Evolutionary conservation across 2,113 vertebrate genomes (phyloP).

Genomic region (Anoura caudifer): DNA sequence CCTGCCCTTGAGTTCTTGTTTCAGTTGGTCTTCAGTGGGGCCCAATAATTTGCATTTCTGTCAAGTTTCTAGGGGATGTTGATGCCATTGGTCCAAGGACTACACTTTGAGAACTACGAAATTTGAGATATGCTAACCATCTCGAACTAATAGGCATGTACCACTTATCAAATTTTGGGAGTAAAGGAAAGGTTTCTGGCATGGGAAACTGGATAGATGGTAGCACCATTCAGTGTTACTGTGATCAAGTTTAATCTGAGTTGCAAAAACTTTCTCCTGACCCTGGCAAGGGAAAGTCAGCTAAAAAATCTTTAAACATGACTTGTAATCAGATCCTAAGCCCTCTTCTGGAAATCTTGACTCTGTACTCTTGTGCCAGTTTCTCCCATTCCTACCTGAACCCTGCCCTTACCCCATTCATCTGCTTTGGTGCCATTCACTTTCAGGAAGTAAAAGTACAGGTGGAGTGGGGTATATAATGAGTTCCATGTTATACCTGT

Average conservation of each 20-base stretch:
- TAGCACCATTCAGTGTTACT: background rate
- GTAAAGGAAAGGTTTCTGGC: background rate
- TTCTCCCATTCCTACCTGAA: background rate
- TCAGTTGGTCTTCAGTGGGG: background rate
- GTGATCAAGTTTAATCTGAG: slow-evolving; percentile 23
- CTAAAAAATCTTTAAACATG: background rate
- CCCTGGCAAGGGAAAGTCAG: background rate
- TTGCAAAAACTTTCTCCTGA: background rate
- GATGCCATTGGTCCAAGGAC: background rate
- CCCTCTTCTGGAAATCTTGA: background rate
- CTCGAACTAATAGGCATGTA: background rate
- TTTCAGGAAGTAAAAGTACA: background rate
- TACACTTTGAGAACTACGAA: background rate
- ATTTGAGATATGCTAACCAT: background rate
- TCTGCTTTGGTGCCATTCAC: background rate
- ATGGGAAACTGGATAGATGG: background rate
- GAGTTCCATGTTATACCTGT: background rate
- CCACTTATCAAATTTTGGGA: background rate
- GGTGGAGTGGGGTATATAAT: background rate
- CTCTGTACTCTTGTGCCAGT: background rate
- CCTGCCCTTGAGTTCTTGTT: background rate
- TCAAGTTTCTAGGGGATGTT: background rate
- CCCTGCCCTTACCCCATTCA: background rate
- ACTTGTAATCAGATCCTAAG: background rate
- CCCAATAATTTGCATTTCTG: background rate